phyloP scores from a whole-genome alignment of 2,888 invertebrate species.

The Orthosia cruda region DNA sequence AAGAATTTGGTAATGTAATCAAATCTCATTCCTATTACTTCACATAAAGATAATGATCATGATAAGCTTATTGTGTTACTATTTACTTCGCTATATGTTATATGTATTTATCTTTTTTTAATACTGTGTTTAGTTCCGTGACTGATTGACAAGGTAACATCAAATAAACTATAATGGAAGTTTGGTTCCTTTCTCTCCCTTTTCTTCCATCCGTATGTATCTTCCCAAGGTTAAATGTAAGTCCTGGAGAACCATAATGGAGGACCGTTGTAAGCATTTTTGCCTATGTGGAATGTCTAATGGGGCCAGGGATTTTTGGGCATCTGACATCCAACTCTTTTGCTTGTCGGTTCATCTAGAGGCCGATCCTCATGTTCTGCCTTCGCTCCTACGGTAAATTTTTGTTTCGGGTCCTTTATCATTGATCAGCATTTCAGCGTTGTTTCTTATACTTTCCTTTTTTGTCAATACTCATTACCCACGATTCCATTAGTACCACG shows the following conservation, averaged over 20 bases:
- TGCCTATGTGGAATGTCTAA: too few relatives aligned
- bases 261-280: too few relatives aligned
- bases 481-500: neutral
- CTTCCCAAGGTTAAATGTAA: too few relatives aligned
- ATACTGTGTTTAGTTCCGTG: conserved; percentile 20
- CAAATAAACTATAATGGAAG: neutral
- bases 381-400: neutral
- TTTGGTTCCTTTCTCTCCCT: neutral
- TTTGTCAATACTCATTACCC: neutral
- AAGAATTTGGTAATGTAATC: conserved; percentile 59
- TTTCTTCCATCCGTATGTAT: neutral
- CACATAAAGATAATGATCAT: conserved; percentile 58
- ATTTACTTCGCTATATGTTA: conserved; percentile 14
- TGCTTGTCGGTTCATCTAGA: neutral
- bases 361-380: neutral
- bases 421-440: neutral
- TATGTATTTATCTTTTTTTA: conserved; percentile 40
- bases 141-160: neutral
- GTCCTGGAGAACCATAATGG: too few relatives aligned
- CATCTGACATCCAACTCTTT: neutral
- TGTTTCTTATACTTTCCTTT: neutral
- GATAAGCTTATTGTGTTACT: conserved; percentile 44
- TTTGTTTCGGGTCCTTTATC: too few relatives aligned
- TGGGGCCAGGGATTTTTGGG: too few relatives aligned
- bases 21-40: conserved; percentile 59